Conservation (phyloP, 2,113 vertebrate species). For the Microtus richardsoni region DNA sequence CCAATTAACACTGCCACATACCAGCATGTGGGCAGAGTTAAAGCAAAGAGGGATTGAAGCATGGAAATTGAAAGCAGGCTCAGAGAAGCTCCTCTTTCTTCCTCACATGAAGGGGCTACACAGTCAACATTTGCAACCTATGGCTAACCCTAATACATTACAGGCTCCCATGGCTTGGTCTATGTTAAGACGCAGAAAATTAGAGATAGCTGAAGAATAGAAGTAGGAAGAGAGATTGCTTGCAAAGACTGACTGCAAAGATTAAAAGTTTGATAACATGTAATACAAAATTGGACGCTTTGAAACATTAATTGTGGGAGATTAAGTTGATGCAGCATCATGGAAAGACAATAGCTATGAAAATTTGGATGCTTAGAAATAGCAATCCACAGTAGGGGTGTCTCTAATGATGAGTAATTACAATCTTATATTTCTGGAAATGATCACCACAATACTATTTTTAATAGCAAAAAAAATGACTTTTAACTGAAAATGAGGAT, state of each 20-base stretch:
- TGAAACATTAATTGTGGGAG: not conserved
- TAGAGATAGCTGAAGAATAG: not conserved
- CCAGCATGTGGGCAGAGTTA: constrained; percentile 77
- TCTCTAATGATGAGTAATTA: constrained; percentile 46
- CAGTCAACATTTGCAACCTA: constrained; percentile 70
- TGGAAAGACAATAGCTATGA: not conserved
- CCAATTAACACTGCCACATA: constrained; percentile 74
- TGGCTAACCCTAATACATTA: constrained; percentile 55
- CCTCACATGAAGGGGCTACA: constrained; percentile 40
- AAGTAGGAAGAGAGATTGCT: not conserved
- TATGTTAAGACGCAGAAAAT: constrained; percentile 43
- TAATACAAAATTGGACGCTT: not conserved
- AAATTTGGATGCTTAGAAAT: constrained; percentile 32
- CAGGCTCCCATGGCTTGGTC: constrained; percentile 42
- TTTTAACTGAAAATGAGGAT: constrained; percentile 32
- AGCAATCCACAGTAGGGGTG: constrained; percentile 13
- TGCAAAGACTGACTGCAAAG: not conserved
- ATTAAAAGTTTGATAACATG: not conserved
- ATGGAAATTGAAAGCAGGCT: constrained; percentile 65
- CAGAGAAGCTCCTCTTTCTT: constrained; percentile 73
- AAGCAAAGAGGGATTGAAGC: constrained; percentile 74
- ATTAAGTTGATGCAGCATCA: not conserved
- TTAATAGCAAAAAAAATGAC: constrained; percentile 37
- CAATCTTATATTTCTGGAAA: not conserved
- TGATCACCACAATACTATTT: not conserved